A percentile compares a stretch with the other conserved stretches of the same genome.
These are phyloP conservation scores for Danaus melanippus DNA, from an alignment of 1,140 invertebrate species.

Conservation along the genomic window DNA sequence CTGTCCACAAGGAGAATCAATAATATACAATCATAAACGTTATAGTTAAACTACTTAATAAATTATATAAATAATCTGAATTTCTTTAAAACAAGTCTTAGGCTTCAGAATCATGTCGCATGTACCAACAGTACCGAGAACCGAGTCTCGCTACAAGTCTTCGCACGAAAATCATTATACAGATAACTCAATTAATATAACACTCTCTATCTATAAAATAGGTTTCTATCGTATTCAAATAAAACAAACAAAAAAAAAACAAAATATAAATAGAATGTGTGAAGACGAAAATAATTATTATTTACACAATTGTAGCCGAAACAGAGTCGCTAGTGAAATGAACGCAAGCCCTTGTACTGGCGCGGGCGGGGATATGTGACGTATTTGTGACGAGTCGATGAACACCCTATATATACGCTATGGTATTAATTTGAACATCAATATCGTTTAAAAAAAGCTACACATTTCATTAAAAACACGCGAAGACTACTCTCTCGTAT, in stretches of 20 bases:
- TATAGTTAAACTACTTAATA: constrained; percentile 60
- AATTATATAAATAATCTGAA: constrained; percentile 71
- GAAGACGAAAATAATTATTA: constrained; percentile 34
- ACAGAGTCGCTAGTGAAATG: constrained; percentile 44
- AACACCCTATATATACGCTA: not conserved
- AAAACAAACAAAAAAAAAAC: constrained; percentile 14
- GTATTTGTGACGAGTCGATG: constrained; percentile 12
- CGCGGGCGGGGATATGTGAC: constrained; percentile 45
- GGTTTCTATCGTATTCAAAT: constrained; percentile 7
- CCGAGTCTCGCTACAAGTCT: constrained; percentile 31
- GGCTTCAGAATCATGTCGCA: constrained; percentile 53
- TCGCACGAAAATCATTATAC: constrained; percentile 23
- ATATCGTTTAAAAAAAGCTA: too few relatives aligned
- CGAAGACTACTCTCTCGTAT: not conserved
- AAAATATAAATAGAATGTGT: constrained; percentile 17
- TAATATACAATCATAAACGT: constrained; percentile 55
- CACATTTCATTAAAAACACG: constrained; percentile 3
- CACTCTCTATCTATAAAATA: constrained; percentile 13
- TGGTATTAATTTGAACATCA: not conserved
- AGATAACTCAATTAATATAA: constrained; percentile 17
- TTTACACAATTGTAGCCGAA: constrained; percentile 50
- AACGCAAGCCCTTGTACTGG: constrained; percentile 31
- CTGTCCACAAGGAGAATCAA: constrained; percentile 37
- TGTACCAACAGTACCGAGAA: constrained; percentile 41
- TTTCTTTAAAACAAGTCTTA: constrained; percentile 65